Conservation (phyloP, 2,888 invertebrate species). For the Leptura quadrifasciata region DNA sequence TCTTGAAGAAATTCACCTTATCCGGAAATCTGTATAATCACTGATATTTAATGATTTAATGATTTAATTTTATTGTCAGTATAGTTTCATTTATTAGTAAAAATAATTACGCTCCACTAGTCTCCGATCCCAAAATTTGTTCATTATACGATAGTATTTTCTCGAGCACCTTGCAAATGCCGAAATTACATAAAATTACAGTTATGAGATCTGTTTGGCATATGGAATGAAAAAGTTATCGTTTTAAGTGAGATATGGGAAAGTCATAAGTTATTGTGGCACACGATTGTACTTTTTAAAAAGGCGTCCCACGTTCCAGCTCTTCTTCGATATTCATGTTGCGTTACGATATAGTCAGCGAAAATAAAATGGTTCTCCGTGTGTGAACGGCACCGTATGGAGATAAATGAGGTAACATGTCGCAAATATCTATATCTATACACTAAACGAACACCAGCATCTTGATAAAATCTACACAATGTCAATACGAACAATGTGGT, state of each 20-base stretch:
- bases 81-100: no score
- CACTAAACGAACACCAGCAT: not conserved
- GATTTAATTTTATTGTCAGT: no score
- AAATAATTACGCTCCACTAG: not conserved
- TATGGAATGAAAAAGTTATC: constrained; percentile 45
- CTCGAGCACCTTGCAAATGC: constrained; percentile 1
- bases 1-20: no score
- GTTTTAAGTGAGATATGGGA: constrained; percentile 36
- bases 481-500: not conserved
- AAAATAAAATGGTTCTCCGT: constrained; percentile 69
- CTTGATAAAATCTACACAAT: not conserved
- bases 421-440: constrained; percentile 61
- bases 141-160: not conserved
- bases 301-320: constrained; percentile 62
- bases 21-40: no score
- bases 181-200: constrained; percentile 29
- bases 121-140: not conserved
- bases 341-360: constrained; percentile 68
- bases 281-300: constrained; percentile 57
- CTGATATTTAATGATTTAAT: no score
- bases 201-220: constrained; percentile 17
- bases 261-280: constrained; percentile 40
- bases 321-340: constrained; percentile 67
- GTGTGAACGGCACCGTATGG: constrained; percentile 67
- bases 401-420: constrained; percentile 67